Conservation (phyloP, 2,888 invertebrate genomes). For the Noctuana brunneofusca region DNA sequence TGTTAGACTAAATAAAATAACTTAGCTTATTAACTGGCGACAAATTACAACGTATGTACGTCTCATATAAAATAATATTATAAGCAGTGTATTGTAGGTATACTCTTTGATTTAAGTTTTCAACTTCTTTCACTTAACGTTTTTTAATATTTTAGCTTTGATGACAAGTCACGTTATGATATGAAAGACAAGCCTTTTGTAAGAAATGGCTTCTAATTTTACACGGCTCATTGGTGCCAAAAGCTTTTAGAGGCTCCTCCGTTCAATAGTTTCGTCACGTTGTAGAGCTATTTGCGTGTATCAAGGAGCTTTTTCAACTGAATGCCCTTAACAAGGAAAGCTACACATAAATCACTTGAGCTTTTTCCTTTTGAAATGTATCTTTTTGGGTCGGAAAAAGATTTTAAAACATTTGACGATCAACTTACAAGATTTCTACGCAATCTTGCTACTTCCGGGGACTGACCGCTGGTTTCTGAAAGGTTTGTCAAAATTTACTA, state of each 20-base stretch:
- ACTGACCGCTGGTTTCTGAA: too few species aligned
- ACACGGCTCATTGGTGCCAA: constrained; percentile 24
- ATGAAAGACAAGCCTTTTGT: background rate
- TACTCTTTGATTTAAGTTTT: too few species aligned
- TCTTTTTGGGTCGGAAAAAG: constrained; percentile 54
- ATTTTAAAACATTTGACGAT: constrained; percentile 11
- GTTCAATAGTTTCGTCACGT: constrained; percentile 26
- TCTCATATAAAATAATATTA: too few species aligned
- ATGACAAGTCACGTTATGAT: constrained; percentile 5
- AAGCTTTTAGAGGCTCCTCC: constrained; percentile 8
- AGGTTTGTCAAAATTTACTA: too few species aligned
- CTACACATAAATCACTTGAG: constrained; percentile 67
- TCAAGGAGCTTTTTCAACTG: constrained; percentile 53
- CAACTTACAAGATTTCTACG: background rate
- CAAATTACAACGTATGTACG: too few species aligned
- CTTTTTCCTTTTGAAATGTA: constrained; percentile 57
- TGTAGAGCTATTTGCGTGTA: constrained; percentile 30
- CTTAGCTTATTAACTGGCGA: too few species aligned
- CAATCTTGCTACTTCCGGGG: too few species aligned
- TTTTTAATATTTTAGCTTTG: background rate
- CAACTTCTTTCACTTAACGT: background rate
- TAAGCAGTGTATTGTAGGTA: too few species aligned
- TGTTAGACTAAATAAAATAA: too few species aligned
- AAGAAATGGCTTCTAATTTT: constrained; percentile 19
- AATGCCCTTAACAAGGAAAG: constrained; percentile 59